phyloP scores from a whole-genome alignment of 2,888 invertebrate genomes.

The Deilephila porcellus region DNA sequence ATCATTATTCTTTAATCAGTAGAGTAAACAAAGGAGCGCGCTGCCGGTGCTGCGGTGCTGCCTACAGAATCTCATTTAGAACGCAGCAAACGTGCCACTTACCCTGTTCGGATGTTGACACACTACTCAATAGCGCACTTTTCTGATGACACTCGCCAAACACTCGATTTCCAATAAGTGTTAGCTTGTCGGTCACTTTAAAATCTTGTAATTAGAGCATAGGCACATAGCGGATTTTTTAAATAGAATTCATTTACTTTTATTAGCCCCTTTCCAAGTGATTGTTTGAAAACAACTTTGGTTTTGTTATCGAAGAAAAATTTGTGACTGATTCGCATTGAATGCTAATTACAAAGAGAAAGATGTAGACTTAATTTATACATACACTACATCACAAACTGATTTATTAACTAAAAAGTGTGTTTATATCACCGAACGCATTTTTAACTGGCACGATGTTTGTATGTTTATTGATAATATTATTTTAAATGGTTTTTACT shows the following conservation, averaged over 20 bases:
- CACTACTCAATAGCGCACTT: conserved; percentile 36
- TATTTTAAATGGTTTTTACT: conserved; percentile 10
- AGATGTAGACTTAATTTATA: not conserved
- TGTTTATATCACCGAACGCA: not conserved
- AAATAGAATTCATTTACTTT: not conserved
- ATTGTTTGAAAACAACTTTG: not conserved
- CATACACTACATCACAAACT: not conserved
- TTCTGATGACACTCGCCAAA: conserved; percentile 23
- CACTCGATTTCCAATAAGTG: conserved; percentile 9
- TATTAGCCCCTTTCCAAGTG: not conserved
- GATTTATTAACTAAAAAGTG: not conserved
- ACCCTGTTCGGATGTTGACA: conserved; percentile 44
- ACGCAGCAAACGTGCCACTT: conserved; percentile 49
- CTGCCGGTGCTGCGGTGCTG: conserved; percentile 27
- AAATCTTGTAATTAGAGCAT: conserved; percentile 11
- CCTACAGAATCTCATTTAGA: conserved; percentile 29
- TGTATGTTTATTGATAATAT: conserved; percentile 15
- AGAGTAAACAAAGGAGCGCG: conserved; percentile 44
- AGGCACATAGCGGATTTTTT: not conserved
- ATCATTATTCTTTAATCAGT: conserved; percentile 40
- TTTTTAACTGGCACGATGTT: not conserved
- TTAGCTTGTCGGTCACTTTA: not conserved
- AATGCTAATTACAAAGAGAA: not conserved
- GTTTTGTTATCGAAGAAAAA: not conserved
- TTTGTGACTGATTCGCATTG: not conserved